These are phyloP conservation scores for Rhinolophus sinicus DNA, from an alignment of 2,113 vertebrate genomes.

Conservation along the genomic window DNA sequence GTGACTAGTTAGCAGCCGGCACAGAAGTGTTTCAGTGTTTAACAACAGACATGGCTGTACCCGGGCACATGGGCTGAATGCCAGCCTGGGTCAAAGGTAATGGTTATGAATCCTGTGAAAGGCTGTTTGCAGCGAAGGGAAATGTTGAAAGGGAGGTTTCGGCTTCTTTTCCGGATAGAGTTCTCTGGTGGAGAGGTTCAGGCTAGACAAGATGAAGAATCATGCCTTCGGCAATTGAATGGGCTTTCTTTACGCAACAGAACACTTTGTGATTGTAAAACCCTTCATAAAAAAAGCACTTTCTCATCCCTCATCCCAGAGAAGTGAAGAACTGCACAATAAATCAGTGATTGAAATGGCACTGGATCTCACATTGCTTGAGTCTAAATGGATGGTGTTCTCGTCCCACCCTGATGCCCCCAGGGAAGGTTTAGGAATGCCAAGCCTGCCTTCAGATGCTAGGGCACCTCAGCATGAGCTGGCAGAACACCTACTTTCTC, in stretches of 20 bases:
- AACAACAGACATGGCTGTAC: neutral
- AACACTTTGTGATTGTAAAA: neutral
- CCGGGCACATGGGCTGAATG: rapidly evolving
- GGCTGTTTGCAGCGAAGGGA: neutral
- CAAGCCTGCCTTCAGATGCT: neutral
- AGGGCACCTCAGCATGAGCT: too few species aligned
- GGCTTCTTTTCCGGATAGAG: neutral
- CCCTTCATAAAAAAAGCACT: neutral
- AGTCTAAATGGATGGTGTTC: neutral
- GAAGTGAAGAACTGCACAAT: neutral
- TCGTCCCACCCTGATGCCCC: neutral
- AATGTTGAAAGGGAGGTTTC: neutral
- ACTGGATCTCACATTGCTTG: neutral
- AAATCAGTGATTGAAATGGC: neutral
- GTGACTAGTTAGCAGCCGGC: neutral
- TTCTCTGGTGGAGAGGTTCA: neutral
- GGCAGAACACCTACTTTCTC: neutral
- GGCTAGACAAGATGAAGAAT: neutral
- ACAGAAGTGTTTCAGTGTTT: neutral
- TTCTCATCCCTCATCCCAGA: neutral
- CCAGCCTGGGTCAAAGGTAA: neutral
- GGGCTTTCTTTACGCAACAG: neutral
- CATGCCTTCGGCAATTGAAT: neutral
- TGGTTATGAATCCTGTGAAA: neutral
- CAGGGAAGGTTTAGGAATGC: neutral